A percentile compares a stretch with the other conserved stretches of the same genome.
phyloP scores from a whole-genome alignment of 2,113 vertebrate genomes.

The Nansenia antarctica region DNA sequence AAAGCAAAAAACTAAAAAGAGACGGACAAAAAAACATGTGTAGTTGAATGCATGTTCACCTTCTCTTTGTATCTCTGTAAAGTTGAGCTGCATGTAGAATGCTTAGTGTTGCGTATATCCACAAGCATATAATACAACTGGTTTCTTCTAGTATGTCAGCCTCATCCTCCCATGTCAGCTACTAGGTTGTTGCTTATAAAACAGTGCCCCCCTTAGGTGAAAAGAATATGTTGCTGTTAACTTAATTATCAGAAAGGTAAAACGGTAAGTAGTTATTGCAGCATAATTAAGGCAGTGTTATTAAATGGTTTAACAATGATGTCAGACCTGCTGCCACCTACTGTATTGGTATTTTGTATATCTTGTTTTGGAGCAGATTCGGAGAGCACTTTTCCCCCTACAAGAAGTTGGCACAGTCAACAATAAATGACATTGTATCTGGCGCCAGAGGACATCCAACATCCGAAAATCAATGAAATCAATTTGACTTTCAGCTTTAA shows the following conservation, averaged over 20 bases:
- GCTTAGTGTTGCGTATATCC: too few relatives aligned
- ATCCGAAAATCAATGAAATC: slow-evolving; percentile 69
- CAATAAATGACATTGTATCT: slow-evolving; percentile 36
- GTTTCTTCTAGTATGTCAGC: background rate
- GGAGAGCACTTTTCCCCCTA: background rate
- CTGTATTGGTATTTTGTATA: too few relatives aligned
- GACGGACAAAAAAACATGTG: background rate
- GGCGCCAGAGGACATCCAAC: slow-evolving; percentile 51
- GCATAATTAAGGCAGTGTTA: background rate
- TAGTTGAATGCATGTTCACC: background rate
- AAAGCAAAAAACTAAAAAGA: background rate
- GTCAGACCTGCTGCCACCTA: slow-evolving; percentile 9
- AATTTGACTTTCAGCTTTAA: slow-evolving; percentile 67
- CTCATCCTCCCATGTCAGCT: background rate
- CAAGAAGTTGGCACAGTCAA: slow-evolving; percentile 47
- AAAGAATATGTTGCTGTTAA: background rate
- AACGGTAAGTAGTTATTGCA: background rate
- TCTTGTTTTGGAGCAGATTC: slow-evolving; percentile 3
- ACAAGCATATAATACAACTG: background rate
- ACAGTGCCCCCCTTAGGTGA: slow-evolving; percentile 68
- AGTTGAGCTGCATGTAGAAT: background rate
- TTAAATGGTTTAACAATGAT: background rate
- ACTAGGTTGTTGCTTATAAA: slow-evolving; percentile 41
- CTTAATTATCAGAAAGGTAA: background rate
- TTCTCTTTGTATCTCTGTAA: background rate